phyloP scores from a whole-genome alignment of 1,140 invertebrate genomes.

The Drosophila seguyi region DNA sequence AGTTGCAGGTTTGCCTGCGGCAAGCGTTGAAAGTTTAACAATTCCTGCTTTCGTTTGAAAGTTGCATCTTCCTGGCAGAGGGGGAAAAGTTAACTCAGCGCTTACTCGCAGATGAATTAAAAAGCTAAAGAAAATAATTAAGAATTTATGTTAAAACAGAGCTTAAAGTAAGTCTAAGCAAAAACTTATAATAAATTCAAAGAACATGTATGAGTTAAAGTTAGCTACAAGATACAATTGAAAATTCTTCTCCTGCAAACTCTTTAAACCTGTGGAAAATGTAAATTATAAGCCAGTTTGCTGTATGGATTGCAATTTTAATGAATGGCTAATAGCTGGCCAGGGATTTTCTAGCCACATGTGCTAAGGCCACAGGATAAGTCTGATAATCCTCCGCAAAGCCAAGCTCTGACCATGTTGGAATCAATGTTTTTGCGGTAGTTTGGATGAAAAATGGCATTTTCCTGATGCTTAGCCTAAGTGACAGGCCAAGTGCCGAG shows the following conservation, averaged over 20 bases:
- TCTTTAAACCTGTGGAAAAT: background rate
- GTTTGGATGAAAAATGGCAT: conserved; percentile 30
- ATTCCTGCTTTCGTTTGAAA: conserved; percentile 12
- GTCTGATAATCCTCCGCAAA: conserved; percentile 1
- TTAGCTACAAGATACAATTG: background rate
- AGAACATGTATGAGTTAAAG: no score
- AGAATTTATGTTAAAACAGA: background rate
- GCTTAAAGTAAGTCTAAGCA: background rate
- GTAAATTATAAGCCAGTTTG: background rate
- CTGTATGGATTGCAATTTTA: conserved; percentile 16
- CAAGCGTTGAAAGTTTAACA: conserved; percentile 15
- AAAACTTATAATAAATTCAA: background rate
- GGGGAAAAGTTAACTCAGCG: conserved; percentile 2
- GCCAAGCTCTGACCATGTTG: conserved; percentile 8
- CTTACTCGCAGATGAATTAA: background rate
- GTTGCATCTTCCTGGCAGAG: background rate
- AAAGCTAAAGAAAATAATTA: conserved; percentile 3
- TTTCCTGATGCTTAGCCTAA: conserved; percentile 55
- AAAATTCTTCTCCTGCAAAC: no score
- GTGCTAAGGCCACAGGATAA: conserved; percentile 17
- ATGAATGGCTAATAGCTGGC: conserved; percentile 10
- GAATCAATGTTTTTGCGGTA: conserved; percentile 42
- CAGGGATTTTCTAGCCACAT: conserved; percentile 9
- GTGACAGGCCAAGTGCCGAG: conserved; percentile 59
- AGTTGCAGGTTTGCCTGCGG: conserved; percentile 3